phyloP scores from a whole-genome alignment of 2,113 vertebrate species.

The Danionella cerebrum region DNA sequence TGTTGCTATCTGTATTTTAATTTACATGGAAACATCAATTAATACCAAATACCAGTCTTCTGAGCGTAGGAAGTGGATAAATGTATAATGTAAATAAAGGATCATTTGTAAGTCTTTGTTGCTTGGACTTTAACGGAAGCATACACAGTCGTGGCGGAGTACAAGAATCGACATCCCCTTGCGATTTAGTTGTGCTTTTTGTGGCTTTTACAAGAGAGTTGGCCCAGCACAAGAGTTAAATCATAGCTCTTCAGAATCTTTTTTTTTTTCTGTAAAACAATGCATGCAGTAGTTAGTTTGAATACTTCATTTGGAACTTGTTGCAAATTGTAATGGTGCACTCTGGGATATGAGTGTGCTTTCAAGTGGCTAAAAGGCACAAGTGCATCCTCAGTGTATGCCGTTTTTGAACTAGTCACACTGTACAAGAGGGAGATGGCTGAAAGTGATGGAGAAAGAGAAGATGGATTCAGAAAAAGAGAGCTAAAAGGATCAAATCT shows the following conservation, averaged over 20 bases:
- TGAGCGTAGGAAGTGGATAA: no score
- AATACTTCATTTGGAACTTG: neutral
- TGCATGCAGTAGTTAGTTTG: neutral
- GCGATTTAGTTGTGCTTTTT: no score
- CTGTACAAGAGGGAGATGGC: conserved; percentile 18
- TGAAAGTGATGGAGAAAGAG: neutral
- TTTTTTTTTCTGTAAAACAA: conserved; percentile 2
- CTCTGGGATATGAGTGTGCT: conserved; percentile 13
- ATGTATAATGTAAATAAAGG: no score
- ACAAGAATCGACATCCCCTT: no score
- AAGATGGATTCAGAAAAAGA: neutral
- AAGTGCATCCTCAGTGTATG: neutral
- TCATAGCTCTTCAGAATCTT: conserved; percentile 1
- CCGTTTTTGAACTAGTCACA: neutral
- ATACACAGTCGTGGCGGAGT: no score
- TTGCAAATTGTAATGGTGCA: conserved; percentile 27
- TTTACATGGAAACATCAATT: no score
- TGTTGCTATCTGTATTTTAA: no score
- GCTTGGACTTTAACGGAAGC: no score
- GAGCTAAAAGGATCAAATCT: conserved; percentile 8
- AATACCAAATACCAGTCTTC: no score
- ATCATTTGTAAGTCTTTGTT: no score
- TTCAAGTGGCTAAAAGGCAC: conserved; percentile 16
- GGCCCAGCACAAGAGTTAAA: no score
- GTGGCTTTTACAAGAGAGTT: no score